Conservation (phyloP, 2,888 invertebrate species). For the Ferdinandea cuprea region DNA sequence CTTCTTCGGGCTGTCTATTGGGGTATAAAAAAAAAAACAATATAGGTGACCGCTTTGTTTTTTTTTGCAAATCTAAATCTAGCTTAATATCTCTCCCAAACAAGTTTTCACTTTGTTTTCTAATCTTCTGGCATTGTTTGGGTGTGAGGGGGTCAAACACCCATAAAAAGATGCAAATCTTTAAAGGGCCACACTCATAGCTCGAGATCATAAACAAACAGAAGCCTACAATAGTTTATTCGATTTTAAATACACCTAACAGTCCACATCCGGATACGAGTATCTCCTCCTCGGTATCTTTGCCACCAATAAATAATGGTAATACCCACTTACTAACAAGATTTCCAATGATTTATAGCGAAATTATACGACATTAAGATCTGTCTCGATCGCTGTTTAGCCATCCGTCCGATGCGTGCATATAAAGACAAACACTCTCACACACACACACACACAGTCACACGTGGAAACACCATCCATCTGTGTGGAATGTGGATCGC, state of each 20-base stretch:
- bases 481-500: constrained; percentile 72
- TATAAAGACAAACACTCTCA: constrained; percentile 21
- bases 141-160: constrained; percentile 44
- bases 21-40: no score
- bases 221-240: constrained; percentile 71
- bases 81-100: background rate
- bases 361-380: constrained; percentile 75
- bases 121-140: constrained; percentile 26
- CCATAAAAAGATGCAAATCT: constrained; percentile 60
- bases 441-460: background rate
- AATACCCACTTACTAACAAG: constrained; percentile 74
- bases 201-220: constrained; percentile 64
- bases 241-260: constrained; percentile 71
- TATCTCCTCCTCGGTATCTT: constrained; percentile 45
- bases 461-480: background rate
- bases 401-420: constrained; percentile 34
- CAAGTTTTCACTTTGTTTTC: constrained; percentile 18
- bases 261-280: constrained; percentile 69
- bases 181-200: constrained; percentile 56
- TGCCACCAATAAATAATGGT: constrained; percentile 74
- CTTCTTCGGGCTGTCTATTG: no score
- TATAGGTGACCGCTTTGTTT: no score
- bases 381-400: constrained; percentile 74
- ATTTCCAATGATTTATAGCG: constrained; percentile 71
- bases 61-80: no score